phyloP scores from a whole-genome alignment of 2,888 invertebrate species.

The Autographa pulchrina region DNA sequence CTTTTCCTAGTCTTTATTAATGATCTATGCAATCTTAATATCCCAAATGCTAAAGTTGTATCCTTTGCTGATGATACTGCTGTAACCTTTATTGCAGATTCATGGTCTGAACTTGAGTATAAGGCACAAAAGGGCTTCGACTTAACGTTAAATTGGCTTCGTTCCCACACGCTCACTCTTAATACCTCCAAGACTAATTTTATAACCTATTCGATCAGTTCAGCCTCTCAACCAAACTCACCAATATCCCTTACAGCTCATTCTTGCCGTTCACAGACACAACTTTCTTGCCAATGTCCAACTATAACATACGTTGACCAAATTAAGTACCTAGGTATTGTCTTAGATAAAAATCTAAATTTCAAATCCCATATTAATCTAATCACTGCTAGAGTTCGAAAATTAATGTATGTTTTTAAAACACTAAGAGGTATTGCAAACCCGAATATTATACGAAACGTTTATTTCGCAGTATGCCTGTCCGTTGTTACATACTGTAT shows the following conservation, averaged over 20 bases:
- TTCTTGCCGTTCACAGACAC: neutral
- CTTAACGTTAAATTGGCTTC: conserved; percentile 15
- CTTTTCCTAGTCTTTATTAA: conserved; percentile 23
- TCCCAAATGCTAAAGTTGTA: conserved; percentile 13
- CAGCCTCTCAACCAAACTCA: conserved; percentile 9
- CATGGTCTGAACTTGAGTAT: conserved; percentile 15
- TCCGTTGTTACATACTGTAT: conserved; percentile 3
- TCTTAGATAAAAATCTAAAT: conserved; percentile 5
- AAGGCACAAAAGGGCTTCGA: conserved; percentile 16
- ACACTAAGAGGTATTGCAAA: neutral
- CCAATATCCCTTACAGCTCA: conserved; percentile 19
- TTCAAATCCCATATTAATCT: neutral
- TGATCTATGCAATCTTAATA: conserved; percentile 18
- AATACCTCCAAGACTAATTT: conserved; percentile 27
- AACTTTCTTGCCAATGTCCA: neutral
- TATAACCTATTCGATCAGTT: conserved; percentile 15
- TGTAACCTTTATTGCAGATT: conserved; percentile 14
- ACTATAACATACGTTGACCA: neutral
- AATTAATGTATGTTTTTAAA: conserved; percentile 13
- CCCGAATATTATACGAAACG: neutral
- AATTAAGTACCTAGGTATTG: conserved; percentile 6
- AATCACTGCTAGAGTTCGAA: neutral
- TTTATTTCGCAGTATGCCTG: neutral
- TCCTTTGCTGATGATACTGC: conserved; percentile 31
- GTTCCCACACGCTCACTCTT: conserved; percentile 17